Percentiles rank a stretch among this genome's conserved stretches.
phyloP scores from a whole-genome alignment of 2,888 invertebrate genomes.

The Escarpia spicata region DNA sequence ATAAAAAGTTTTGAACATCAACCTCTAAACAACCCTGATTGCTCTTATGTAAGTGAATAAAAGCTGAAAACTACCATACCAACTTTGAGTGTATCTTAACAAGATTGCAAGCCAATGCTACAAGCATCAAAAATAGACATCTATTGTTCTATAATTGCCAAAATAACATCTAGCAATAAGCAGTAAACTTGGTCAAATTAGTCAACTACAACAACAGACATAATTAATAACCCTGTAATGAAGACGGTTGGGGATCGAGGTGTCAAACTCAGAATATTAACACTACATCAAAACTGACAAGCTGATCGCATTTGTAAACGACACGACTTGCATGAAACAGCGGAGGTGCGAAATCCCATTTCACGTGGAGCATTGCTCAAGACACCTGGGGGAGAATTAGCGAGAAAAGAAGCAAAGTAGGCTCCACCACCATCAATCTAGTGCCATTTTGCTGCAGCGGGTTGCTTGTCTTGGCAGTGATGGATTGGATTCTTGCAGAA shows the following conservation, averaged over 20 bases:
- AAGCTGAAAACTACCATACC: not conserved
- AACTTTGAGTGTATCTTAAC: too few relatives aligned
- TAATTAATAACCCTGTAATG: not conserved
- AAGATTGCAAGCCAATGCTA: too few relatives aligned
- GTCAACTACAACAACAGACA: not conserved
- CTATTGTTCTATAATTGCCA: not conserved
- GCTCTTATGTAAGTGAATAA: not conserved
- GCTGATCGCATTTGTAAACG: constrained; percentile 3
- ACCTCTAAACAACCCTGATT: not conserved
- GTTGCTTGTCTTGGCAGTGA: not conserved
- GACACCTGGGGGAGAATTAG: not conserved
- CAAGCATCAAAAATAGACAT: too few relatives aligned
- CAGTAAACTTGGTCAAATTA: not conserved
- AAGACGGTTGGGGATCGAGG: not conserved
- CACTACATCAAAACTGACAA: constrained; percentile 6
- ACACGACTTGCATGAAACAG: not conserved
- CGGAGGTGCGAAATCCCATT: not conserved
- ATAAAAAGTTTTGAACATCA: not conserved
- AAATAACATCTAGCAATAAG: not conserved
- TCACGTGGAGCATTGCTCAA: not conserved
- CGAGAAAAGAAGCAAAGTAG: not conserved
- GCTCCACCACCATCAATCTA: not conserved
- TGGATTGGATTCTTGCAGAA: not conserved
- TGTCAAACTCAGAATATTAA: not conserved
- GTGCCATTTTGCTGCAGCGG: not conserved